A percentile compares a stretch with the other conserved stretches of the same genome.
phyloP scores from a whole-genome alignment of 1,140 invertebrate species.

The Asobara japonica region DNA sequence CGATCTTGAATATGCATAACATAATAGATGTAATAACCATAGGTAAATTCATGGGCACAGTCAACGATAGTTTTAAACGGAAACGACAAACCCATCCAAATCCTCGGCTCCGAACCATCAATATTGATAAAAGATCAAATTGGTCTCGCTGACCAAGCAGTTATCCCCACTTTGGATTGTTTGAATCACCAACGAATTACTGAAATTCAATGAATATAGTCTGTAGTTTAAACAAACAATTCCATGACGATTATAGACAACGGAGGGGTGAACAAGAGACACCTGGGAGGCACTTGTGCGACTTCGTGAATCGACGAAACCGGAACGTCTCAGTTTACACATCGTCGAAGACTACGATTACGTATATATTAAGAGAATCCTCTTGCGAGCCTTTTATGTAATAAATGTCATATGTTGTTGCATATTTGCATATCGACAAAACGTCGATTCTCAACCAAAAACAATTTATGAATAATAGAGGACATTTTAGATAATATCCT shows the following conservation, averaged over 20 bases:
- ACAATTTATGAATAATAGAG: neutral
- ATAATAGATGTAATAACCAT: too few relatives aligned
- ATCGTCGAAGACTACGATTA: conserved; percentile 17
- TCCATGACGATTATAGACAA: neutral
- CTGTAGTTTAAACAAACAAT: neutral
- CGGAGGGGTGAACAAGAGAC: neutral
- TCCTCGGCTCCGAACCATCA: too few relatives aligned
- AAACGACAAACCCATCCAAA: too few relatives aligned
- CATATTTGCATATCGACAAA: neutral
- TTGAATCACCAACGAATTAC: neutral
- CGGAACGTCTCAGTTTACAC: conserved; percentile 21
- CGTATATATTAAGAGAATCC: neutral
- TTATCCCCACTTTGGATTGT: too few relatives aligned
- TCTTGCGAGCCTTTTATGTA: neutral
- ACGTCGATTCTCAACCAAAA: neutral
- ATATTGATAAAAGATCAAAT: too few relatives aligned
- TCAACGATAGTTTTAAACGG: too few relatives aligned
- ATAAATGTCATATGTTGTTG: neutral
- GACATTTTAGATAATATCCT: neutral
- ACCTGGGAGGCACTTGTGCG: conserved; percentile 29
- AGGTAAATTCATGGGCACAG: too few relatives aligned
- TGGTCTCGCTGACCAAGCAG: too few relatives aligned
- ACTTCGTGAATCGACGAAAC: conserved; percentile 36
- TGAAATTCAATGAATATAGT: neutral
- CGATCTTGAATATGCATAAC: too few relatives aligned